These are phyloP conservation scores for Apostichopus californicus DNA, from an alignment of 35 echinoderm and acorn worm species.

Conservation along the genomic window DNA sequence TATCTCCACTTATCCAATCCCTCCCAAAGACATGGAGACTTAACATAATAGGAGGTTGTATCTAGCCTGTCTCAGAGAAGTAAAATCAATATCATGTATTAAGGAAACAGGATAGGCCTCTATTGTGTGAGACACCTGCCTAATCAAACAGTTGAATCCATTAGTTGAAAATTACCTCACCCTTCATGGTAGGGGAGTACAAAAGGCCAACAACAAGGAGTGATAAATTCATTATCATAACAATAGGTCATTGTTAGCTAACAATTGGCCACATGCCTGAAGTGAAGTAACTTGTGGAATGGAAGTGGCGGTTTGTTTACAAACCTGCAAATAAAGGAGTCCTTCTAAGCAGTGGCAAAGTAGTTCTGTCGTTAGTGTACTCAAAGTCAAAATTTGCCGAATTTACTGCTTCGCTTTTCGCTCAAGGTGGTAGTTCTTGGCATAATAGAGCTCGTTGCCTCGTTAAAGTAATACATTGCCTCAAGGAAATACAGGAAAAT, in stretches of 20 bases:
- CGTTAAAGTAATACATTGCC: too few species aligned
- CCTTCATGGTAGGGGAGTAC: not conserved
- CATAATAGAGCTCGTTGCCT: too few species aligned
- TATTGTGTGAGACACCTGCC: not conserved
- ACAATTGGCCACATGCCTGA: conserved; percentile 20
- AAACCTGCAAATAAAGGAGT: not conserved
- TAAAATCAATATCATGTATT: too few species aligned
- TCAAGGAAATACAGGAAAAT: too few species aligned
- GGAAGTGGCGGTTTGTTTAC: not conserved
- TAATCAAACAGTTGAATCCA: conserved; percentile 13
- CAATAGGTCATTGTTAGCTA: conserved; percentile 14
- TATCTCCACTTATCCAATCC: not conserved
- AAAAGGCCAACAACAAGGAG: not conserved
- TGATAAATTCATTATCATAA: not conserved
- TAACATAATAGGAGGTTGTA: not conserved
- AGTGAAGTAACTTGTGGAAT: not conserved
- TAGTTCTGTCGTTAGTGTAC: too few species aligned
- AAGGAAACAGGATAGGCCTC: not conserved
- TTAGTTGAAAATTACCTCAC: conserved; percentile 20
- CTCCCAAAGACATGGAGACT: not conserved
- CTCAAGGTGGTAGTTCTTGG: too few species aligned
- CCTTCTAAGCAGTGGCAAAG: too few species aligned
- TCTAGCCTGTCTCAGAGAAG: too few species aligned
- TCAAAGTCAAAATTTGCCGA: too few species aligned
- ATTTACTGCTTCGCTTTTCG: too few species aligned